These are phyloP conservation scores for Limnephilus auricula DNA, from an alignment of 2,888 invertebrate genomes.

Conservation along the genomic window DNA sequence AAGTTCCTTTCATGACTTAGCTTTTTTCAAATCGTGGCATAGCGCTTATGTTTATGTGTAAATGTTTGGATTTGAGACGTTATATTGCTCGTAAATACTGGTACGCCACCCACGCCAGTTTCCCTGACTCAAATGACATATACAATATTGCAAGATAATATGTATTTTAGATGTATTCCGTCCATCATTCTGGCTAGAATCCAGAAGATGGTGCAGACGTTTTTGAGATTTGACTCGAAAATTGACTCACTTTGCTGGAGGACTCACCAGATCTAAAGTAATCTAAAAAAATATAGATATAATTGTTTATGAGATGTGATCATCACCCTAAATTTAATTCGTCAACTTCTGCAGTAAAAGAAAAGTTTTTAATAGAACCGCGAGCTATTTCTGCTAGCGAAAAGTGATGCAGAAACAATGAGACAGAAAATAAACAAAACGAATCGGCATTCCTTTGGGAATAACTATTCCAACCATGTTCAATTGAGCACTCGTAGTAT, in stretches of 20 bases:
- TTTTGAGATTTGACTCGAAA: conserved; percentile 6
- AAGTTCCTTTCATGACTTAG: background rate
- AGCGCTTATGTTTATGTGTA: background rate
- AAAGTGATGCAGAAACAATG: background rate
- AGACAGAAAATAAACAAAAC: background rate
- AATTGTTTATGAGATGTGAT: background rate
- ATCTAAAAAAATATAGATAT: background rate
- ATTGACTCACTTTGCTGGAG: conserved; percentile 30
- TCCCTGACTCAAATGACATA: background rate
- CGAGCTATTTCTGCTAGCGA: background rate
- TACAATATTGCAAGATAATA: background rate
- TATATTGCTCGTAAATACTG: background rate
- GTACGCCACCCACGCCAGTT: conserved; percentile 8
- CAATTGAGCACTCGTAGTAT: background rate
- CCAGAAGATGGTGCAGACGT: conserved; percentile 16
- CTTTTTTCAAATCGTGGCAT: conserved; percentile 22
- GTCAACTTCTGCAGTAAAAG: background rate
- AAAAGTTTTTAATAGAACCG: background rate
- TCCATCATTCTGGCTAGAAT: background rate
- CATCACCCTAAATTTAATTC: background rate
- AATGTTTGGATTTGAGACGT: conserved; percentile 2
- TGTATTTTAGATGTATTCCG: background rate
- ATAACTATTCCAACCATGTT: no score
- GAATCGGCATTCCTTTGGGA: background rate
- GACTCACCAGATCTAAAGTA: conserved; percentile 16